These are phyloP conservation scores for Gymnobelideus leadbeateri DNA, from an alignment of 2,113 vertebrate species.

Conservation along the genomic window DNA sequence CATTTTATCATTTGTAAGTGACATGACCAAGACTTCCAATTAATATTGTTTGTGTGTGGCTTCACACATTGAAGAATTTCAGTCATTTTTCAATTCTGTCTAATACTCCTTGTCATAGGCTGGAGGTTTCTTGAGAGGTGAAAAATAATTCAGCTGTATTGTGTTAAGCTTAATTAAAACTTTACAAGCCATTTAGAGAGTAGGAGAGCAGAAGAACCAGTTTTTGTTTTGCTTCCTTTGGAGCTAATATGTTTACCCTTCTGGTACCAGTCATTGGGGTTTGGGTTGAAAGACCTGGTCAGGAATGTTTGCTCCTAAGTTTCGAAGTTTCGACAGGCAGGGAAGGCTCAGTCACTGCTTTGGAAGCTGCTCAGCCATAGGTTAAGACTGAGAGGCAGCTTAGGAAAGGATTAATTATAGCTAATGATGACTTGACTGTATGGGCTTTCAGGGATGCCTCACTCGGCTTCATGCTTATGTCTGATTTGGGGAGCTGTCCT, in stretches of 20 bases:
- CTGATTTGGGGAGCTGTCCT: slow-evolving; percentile 38
- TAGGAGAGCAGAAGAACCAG: slow-evolving; percentile 48
- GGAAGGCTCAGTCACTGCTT: slow-evolving; percentile 49
- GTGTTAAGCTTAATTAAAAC: slow-evolving; percentile 30
- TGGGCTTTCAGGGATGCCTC: slow-evolving; percentile 9
- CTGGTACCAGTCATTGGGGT: neutral
- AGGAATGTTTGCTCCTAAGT: slow-evolving; percentile 51
- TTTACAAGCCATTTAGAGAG: slow-evolving; percentile 18
- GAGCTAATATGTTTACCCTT: slow-evolving; percentile 29
- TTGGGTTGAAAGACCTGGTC: slow-evolving; percentile 18
- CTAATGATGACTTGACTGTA: neutral
- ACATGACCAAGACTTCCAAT: neutral
- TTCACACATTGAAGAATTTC: neutral
- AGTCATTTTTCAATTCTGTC: neutral
- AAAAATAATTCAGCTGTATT: slow-evolving; percentile 34
- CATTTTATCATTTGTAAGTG: neutral
- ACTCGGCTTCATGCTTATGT: neutral
- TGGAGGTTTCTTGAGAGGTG: slow-evolving; percentile 26
- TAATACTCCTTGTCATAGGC: slow-evolving; percentile 29
- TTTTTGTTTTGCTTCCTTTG: slow-evolving; percentile 18
- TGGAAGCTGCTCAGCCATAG: slow-evolving; percentile 25
- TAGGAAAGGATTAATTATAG: slow-evolving; percentile 43
- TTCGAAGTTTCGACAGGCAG: neutral
- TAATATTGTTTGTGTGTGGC: neutral
- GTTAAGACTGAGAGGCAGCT: slow-evolving; percentile 50